These are phyloP conservation scores for Lutraria rhynchaena DNA, from an alignment of 1,140 invertebrate species.

Conservation along the genomic window DNA sequence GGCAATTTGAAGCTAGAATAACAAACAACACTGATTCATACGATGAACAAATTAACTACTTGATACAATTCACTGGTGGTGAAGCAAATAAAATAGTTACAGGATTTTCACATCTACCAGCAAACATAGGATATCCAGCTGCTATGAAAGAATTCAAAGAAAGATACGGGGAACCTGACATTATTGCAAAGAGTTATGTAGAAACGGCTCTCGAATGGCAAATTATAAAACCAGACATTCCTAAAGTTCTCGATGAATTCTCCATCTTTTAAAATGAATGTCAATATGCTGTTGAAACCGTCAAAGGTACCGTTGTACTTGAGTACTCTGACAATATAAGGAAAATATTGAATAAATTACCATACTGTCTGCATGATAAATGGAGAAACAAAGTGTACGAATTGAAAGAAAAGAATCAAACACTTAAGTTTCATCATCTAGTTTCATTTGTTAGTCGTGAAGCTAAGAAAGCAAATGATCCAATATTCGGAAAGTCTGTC, in stretches of 20 bases:
- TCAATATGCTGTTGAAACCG: conserved; percentile 3
- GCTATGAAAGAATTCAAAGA: conserved; percentile 6
- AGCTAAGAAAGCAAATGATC: conserved; percentile 21
- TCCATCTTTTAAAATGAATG: conserved; percentile 29
- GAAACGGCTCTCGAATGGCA: not conserved
- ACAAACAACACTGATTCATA: conserved; percentile 4
- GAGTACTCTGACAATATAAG: not conserved
- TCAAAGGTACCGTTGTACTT: conserved; percentile 7
- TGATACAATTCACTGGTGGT: conserved; percentile 23
- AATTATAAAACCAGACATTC: too few species aligned
- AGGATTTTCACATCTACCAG: not conserved
- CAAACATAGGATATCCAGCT: not conserved
- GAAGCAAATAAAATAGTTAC: conserved; percentile 24
- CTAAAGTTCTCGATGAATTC: too few species aligned
- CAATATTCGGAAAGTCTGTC: not conserved
- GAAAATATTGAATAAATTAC: not conserved
- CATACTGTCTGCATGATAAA: conserved; percentile 27
- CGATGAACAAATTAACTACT: conserved; percentile 39
- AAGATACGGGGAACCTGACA: conserved; percentile 1
- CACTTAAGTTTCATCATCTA: conserved; percentile 3
- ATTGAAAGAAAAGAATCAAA: conserved; percentile 11
- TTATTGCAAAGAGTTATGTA: too few species aligned
- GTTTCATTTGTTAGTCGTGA: not conserved
- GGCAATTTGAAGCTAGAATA: conserved; percentile 14
- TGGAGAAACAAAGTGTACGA: conserved; percentile 45